Percentiles rank a stretch among this genome's conserved stretches.
These are phyloP conservation scores for Coptotermes formosanus DNA, from an alignment of 1,140 invertebrate genomes.

Conservation along the genomic window DNA sequence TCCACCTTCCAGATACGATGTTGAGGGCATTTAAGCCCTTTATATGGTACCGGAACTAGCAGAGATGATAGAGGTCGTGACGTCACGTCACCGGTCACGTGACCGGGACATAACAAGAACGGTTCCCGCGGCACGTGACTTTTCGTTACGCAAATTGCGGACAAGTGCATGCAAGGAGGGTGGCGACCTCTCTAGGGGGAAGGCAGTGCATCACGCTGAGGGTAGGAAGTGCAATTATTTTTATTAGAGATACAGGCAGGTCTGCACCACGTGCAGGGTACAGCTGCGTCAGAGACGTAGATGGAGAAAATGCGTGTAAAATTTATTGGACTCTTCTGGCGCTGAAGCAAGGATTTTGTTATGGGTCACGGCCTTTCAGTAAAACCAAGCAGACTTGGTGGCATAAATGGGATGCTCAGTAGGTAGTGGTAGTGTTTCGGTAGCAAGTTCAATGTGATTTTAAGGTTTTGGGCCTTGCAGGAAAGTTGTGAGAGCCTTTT, in stretches of 20 bases:
- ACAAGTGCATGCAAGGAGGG: conserved; percentile 2
- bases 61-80: conserved; percentile 10
- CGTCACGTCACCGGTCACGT: conserved; percentile 2
- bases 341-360: too few species aligned
- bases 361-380: too few species aligned
- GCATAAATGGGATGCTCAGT: too few species aligned
- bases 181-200: conserved; percentile 5
- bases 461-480: too few species aligned
- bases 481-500: too few species aligned
- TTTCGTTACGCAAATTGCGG: conserved; percentile 14
- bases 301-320: too few species aligned
- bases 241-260: neutral
- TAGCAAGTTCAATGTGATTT: too few species aligned
- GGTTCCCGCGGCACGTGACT: conserved; percentile 8
- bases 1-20: neutral
- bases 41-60: neutral
- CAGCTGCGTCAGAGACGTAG: neutral
- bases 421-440: too few species aligned
- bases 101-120: conserved; percentile 13
- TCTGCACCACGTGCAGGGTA: neutral
- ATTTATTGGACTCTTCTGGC: too few species aligned
- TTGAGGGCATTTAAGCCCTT: neutral
- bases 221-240: conserved; percentile 1
- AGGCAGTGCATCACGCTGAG: neutral
- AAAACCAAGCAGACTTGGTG: too few species aligned